Percentiles rank a stretch among this genome's conserved stretches.
These are phyloP conservation scores for Hycleus phaleratus DNA, from an alignment of 1,140 invertebrate genomes.

Conservation along the genomic window DNA sequence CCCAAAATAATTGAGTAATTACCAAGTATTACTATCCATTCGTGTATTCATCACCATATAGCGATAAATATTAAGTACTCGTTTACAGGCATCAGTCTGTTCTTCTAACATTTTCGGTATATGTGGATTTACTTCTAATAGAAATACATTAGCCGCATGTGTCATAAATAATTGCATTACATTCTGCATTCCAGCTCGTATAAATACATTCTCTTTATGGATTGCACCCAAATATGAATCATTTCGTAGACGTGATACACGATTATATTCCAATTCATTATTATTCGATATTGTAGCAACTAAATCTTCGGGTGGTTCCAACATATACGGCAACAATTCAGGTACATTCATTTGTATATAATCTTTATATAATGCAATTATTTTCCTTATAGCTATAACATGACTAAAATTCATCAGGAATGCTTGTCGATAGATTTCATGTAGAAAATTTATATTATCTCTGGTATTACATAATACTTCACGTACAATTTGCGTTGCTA, in stretches of 20 bases:
- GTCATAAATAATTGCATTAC: conserved; percentile 90
- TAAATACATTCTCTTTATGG: conserved; percentile 66
- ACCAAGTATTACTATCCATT: conserved; percentile 83
- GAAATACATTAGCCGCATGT: conserved; percentile 91
- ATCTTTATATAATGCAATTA: conserved; percentile 91
- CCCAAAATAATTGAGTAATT: conserved; percentile 41
- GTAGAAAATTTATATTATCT: conserved; percentile 91
- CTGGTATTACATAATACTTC: conserved; percentile 82
- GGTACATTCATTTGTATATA: conserved; percentile 83
- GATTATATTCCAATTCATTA: conserved; percentile 43
- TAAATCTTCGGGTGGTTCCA: conserved; percentile 64
- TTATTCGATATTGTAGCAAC: conserved; percentile 11
- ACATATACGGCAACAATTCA: conserved; percentile 77
- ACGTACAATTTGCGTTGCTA: conserved; percentile 55
- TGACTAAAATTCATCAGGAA: conserved; percentile 85
- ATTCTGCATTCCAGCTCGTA: conserved; percentile 76
- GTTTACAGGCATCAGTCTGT: conserved; percentile 93
- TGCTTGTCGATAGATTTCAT: conserved; percentile 89
- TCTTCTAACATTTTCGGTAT: conserved; percentile 63
- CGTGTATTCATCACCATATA: conserved; percentile 95
- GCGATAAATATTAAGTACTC: conserved; percentile 92
- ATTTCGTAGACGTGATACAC: conserved; percentile 61
- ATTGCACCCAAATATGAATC: conserved; percentile 78
- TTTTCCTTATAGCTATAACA: conserved; percentile 76
- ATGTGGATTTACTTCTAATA: conserved; percentile 58